These are phyloP conservation scores for Pachyramphus minor DNA, from an alignment of 2,113 vertebrate species.

Conservation along the genomic window DNA sequence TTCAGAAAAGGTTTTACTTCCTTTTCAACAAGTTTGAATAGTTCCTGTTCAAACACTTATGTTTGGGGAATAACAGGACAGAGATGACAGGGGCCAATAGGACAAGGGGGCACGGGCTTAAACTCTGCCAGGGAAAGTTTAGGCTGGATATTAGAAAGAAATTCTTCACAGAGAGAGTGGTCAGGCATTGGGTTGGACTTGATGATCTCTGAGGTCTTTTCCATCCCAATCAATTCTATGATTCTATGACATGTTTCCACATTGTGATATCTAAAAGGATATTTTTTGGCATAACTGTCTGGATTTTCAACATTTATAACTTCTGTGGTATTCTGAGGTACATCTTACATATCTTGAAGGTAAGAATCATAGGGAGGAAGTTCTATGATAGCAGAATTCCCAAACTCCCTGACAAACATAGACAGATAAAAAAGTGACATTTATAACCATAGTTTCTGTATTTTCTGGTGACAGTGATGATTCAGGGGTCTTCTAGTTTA, in stretches of 20 bases:
- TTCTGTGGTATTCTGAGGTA: background rate
- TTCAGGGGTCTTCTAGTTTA: background rate
- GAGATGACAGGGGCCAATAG: too few relatives aligned
- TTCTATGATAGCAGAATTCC: background rate
- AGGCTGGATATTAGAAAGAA: too few relatives aligned
- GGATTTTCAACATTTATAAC: background rate
- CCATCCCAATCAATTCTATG: too few relatives aligned
- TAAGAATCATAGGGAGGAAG: background rate
- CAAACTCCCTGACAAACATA: background rate
- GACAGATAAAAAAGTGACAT: background rate
- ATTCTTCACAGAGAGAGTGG: too few relatives aligned
- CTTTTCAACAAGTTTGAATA: background rate
- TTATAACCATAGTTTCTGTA: background rate
- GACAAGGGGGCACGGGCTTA: too few relatives aligned
- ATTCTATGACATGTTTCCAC: background rate
- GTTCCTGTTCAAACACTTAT: background rate
- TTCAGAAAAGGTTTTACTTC: background rate
- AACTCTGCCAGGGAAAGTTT: too few relatives aligned
- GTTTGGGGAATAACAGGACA: background rate
- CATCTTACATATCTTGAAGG: background rate
- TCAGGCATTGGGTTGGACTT: too few relatives aligned
- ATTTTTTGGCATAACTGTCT: background rate
- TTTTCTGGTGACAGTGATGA: background rate
- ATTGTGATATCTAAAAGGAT: background rate
- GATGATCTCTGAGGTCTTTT: too few relatives aligned